Conservation (phyloP, 2,797 vertebrate species). For the Gymnodraco acuticeps region DNA sequence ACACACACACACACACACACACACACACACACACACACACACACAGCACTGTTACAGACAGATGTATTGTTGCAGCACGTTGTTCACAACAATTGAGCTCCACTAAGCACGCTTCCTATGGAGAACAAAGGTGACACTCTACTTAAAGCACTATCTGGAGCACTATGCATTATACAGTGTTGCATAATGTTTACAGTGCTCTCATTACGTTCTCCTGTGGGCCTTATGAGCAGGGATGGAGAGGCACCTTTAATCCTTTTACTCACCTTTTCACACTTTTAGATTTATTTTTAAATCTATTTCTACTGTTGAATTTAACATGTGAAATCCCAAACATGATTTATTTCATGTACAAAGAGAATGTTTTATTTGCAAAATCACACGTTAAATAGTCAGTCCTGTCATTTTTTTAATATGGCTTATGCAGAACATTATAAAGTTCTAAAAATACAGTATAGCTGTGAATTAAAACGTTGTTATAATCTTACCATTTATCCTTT, state of each 20-base stretch:
- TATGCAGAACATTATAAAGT: not conserved
- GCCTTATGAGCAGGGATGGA: constrained; percentile 17
- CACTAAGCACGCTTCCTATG: constrained; percentile 17
- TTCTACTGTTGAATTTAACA: not conserved
- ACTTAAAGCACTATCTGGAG: constrained; percentile 23
- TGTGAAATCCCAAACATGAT: not conserved
- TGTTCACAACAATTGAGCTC: constrained; percentile 32
- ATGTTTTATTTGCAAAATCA: not conserved
- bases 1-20: too few relatives aligned
- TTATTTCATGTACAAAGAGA: not conserved
- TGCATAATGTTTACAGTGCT: constrained; percentile 56
- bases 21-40: too few relatives aligned
- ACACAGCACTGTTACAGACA: constrained; percentile 15
- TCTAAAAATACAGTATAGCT: not conserved
- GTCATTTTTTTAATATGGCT: not conserved
- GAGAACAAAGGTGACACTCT: constrained; percentile 42
- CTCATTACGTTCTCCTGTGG: constrained; percentile 27
- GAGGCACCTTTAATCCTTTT: not conserved
- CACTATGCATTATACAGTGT: constrained; percentile 25
- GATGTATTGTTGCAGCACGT: constrained; percentile 47
- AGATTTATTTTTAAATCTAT: constrained; percentile 1
- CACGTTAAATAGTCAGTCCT: not conserved
- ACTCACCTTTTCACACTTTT: not conserved
- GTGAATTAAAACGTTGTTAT: not conserved
- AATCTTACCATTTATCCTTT: not conserved